phyloP scores from a whole-genome alignment of 2,888 invertebrate genomes.

The Lutraria lutraria region DNA sequence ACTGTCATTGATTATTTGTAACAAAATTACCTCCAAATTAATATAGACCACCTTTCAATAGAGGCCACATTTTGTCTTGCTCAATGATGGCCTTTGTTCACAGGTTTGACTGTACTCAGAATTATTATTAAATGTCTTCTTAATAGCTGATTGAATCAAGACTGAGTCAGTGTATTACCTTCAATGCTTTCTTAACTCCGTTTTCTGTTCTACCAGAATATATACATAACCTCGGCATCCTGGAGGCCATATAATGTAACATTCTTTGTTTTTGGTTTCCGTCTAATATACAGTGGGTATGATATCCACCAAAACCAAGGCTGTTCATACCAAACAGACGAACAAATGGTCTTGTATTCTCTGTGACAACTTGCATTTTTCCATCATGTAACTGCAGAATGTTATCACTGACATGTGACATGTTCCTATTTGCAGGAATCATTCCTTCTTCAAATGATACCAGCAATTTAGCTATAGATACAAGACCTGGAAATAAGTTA shows the following conservation, averaged over 20 bases:
- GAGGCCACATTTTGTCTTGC: no score
- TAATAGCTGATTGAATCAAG: background rate
- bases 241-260: slow-evolving; percentile 84
- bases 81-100: no score
- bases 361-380: slow-evolving; percentile 94
- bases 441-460: slow-evolving; percentile 97
- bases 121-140: background rate
- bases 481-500: slow-evolving; percentile 89
- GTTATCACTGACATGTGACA: slow-evolving; percentile 93
- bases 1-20: no score
- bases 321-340: slow-evolving; percentile 97
- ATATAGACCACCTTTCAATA: no score
- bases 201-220: slow-evolving; percentile 95
- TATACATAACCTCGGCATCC: slow-evolving; percentile 90
- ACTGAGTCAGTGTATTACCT: slow-evolving; percentile 87
- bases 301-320: slow-evolving; percentile 97
- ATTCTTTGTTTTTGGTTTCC: slow-evolving; percentile 87
- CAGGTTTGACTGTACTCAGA: no score
- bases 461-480: slow-evolving; percentile 95
- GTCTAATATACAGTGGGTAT: slow-evolving; percentile 86
- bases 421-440: slow-evolving; percentile 97
- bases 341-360: slow-evolving; percentile 94
- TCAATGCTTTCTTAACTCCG: slow-evolving; percentile 91
- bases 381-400: slow-evolving; percentile 97
- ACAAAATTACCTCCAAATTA: no score